Conservation (phyloP, 2,113 vertebrate species). For the Petaurus breviceps region DNA sequence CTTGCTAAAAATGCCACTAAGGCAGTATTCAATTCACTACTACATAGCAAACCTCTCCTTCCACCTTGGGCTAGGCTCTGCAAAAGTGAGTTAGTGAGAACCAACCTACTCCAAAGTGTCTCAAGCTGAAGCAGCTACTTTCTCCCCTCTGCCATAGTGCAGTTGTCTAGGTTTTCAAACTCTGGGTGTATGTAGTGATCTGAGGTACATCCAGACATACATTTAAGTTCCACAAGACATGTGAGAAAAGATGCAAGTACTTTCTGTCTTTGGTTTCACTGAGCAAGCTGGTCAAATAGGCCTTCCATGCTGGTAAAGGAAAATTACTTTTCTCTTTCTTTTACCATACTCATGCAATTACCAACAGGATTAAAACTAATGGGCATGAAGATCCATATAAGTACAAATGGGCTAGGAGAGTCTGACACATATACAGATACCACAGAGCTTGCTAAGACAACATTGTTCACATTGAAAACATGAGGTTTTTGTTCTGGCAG, state of each 20-base stretch:
- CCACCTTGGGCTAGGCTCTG: too few relatives aligned
- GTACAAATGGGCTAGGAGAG: neutral
- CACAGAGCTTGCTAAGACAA: neutral
- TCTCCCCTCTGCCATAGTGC: neutral
- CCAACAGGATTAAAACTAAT: neutral
- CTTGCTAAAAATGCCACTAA: neutral
- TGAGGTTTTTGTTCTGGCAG: neutral
- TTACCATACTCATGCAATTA: neutral
- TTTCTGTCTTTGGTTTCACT: neutral
- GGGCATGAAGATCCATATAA: neutral
- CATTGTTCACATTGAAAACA: neutral
- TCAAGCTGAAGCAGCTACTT: neutral
- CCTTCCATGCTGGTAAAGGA: neutral
- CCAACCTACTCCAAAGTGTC: too few relatives aligned
- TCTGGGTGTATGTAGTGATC: neutral
- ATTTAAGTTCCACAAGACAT: neutral
- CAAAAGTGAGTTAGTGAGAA: too few relatives aligned
- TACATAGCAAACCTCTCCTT: too few relatives aligned
- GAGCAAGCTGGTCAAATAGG: neutral
- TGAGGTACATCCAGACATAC: neutral
- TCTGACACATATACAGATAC: neutral
- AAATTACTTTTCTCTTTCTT: neutral
- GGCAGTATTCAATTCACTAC: too few relatives aligned
- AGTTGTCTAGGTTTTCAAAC: neutral
- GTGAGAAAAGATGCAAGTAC: neutral